phyloP scores from a whole-genome alignment of 1,140 invertebrate genomes.

The Danaus plexippus region DNA sequence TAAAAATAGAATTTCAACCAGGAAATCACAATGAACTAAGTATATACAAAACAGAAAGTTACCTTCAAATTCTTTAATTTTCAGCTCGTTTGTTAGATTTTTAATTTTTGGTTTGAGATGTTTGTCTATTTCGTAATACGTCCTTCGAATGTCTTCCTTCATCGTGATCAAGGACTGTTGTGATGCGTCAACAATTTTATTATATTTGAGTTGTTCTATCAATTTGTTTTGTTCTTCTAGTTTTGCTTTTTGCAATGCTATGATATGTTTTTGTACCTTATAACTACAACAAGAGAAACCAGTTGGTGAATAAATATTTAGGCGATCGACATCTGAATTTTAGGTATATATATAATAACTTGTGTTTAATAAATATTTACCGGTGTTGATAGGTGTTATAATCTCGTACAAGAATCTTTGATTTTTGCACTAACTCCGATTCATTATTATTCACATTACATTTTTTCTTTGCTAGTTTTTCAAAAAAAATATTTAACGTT shows the following conservation, averaged over 20 bases:
- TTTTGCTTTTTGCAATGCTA: slow-evolving; percentile 75
- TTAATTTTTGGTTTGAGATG: slow-evolving; percentile 73
- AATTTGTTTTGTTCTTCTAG: slow-evolving; percentile 75
- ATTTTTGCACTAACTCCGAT: slow-evolving; percentile 28
- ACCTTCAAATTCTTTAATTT: slow-evolving; percentile 57
- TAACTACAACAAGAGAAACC: slow-evolving; percentile 53
- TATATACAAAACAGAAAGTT: slow-evolving; percentile 4
- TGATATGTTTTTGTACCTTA: slow-evolving; percentile 76
- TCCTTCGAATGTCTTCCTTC: slow-evolving; percentile 72
- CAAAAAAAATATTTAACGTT: slow-evolving; percentile 50
- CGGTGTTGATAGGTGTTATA: slow-evolving; percentile 56
- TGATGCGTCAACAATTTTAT: slow-evolving; percentile 74
- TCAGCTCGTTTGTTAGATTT: slow-evolving; percentile 70
- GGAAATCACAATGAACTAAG: slow-evolving; percentile 2
- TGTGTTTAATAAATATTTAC: slow-evolving; percentile 23
- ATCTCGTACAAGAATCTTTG: slow-evolving; percentile 38
- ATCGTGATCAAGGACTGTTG: slow-evolving; percentile 72
- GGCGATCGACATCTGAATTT: slow-evolving; percentile 1
- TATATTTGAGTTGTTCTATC: slow-evolving; percentile 76
- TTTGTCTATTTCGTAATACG: slow-evolving; percentile 72
- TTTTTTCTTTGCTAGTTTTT: slow-evolving; percentile 54
- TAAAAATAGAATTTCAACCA: slow-evolving; percentile 2
- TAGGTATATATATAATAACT: slow-evolving; percentile 1
- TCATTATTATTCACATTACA: slow-evolving; percentile 18
- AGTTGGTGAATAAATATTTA: slow-evolving; percentile 4